Conservation (phyloP, 2,113 vertebrate genomes). For the Caranx melampygus region DNA sequence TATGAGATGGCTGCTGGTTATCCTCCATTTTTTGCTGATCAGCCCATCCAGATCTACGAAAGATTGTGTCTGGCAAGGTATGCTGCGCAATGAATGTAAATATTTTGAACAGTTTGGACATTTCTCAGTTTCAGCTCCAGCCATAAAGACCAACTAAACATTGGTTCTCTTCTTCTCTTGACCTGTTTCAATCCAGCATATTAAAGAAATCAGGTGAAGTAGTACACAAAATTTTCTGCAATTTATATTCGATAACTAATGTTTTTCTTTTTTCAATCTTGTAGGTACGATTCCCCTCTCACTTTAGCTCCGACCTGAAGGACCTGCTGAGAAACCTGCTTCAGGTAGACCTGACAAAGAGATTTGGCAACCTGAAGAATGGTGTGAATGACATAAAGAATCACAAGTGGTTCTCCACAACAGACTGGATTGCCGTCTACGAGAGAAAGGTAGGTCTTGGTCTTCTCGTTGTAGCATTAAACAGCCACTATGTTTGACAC, state of each 20-base stretch:
- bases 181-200: not conserved
- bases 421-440: conserved; percentile 99
- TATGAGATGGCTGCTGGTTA: conserved; percentile 99
- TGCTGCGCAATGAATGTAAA: conserved; percentile 20
- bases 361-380: conserved; percentile 98
- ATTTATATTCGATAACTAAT: not conserved
- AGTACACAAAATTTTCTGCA: not conserved
- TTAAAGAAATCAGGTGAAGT: not conserved
- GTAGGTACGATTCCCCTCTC: conserved; percentile 97
- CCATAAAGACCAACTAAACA: not conserved
- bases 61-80: conserved; percentile 99
- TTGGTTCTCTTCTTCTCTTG: not conserved
- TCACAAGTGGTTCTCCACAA: conserved; percentile 99
- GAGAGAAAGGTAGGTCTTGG: conserved; percentile 91
- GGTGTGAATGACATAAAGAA: conserved; percentile 99
- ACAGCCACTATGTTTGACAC: not conserved
- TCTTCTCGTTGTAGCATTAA: not conserved
- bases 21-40: conserved; percentile 99
- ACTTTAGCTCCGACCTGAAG: conserved; percentile 99
- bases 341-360: conserved; percentile 98
- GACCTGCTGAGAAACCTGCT: conserved; percentile 98
- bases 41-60: conserved; percentile 99
- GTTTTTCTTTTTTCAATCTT: not conserved
- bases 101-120: not conserved
- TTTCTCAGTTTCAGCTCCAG: not conserved